phyloP scores from a whole-genome alignment of 2,888 invertebrate species.

The Morpho achilles region DNA sequence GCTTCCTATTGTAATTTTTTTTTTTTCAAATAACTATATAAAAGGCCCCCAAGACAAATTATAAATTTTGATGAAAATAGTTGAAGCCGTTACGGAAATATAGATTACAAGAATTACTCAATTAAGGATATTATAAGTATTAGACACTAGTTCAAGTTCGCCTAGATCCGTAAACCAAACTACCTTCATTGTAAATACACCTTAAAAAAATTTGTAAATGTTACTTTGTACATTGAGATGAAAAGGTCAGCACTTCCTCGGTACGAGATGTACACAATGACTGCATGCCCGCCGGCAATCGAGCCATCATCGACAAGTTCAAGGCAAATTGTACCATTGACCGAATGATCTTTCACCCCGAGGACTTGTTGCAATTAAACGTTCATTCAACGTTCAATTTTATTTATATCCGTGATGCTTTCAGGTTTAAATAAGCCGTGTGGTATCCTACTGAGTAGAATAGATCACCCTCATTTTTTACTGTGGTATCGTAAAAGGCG shows the following conservation, averaged over 20 bases:
- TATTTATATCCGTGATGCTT: no score
- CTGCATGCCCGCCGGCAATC: conserved; percentile 15
- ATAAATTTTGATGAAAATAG: no score
- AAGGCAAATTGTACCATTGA: conserved; percentile 43
- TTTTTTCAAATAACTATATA: no score
- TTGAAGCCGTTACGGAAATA: no score
- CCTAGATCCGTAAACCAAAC: conserved; percentile 5
- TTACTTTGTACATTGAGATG: conserved; percentile 1
- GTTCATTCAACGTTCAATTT: no score
- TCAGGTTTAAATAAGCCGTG: no score
- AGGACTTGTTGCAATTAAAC: background rate
- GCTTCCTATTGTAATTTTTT: no score
- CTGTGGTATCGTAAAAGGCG: no score
- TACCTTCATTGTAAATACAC: background rate
- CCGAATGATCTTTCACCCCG: conserved; percentile 42
- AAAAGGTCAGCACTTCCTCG: conserved; percentile 23
- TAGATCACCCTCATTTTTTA: no score
- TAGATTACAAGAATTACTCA: background rate
- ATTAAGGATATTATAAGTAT: background rate
- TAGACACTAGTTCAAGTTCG: conserved; percentile 10
- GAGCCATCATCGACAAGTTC: conserved; percentile 47
- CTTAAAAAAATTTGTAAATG: background rate
- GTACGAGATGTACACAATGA: conserved; percentile 8
- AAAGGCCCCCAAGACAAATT: no score
- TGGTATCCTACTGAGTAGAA: no score